phyloP scores from a whole-genome alignment of 2,797 vertebrate genomes.

The Melopsittacus undulatus region DNA sequence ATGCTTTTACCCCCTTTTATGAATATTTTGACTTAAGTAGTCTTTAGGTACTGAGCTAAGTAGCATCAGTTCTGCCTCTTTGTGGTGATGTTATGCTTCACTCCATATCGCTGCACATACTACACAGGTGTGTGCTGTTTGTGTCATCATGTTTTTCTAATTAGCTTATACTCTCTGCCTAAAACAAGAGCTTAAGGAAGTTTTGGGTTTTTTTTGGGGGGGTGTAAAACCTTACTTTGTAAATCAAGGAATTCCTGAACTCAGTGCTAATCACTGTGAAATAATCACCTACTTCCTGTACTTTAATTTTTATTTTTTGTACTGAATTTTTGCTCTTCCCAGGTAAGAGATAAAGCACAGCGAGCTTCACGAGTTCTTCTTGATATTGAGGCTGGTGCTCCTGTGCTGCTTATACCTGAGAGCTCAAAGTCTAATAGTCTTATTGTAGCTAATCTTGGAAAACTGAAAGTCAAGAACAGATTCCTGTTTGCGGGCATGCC shows the following conservation, averaged over 20 bases:
- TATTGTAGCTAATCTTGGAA: constrained; percentile 95
- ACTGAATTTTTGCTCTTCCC: not conserved
- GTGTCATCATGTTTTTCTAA: not conserved
- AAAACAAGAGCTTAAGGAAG: not conserved
- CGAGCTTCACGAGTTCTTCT: constrained; percentile 87
- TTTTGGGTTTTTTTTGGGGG: not conserved
- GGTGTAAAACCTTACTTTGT: not conserved
- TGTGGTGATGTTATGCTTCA: not conserved
- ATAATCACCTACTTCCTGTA: not conserved
- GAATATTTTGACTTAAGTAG: not conserved
- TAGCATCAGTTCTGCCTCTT: not conserved
- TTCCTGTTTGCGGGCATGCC: constrained; percentile 87
- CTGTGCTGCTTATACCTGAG: constrained; percentile 94
- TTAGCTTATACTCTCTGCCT: not conserved
- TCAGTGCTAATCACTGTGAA: not conserved
- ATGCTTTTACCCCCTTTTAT: not conserved
- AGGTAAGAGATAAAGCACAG: constrained; percentile 94
- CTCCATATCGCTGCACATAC: not conserved
- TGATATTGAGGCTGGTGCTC: constrained; percentile 94
- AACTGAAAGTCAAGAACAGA: constrained; percentile 90
- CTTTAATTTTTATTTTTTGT: not conserved
- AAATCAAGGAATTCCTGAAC: not conserved
- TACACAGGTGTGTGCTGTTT: not conserved
- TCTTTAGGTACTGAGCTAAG: not conserved
- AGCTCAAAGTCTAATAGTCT: constrained; percentile 89